phyloP scores from a whole-genome alignment of 23 tunicate genomes.

The Halocynthia roretzi region DNA sequence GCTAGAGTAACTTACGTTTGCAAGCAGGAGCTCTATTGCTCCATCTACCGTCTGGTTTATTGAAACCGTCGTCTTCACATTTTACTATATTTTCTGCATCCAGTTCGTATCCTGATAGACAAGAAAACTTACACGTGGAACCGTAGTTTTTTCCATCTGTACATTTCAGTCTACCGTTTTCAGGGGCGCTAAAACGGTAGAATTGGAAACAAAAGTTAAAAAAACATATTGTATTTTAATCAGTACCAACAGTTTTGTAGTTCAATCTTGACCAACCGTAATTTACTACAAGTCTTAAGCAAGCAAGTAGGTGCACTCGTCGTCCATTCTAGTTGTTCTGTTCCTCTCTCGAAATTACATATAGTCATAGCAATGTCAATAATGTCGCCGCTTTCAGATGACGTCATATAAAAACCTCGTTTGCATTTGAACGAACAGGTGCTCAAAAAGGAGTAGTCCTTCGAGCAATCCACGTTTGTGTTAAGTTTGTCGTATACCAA shows the following conservation, averaged over 20 bases:
- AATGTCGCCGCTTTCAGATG: constrained; percentile 1
- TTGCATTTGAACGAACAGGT: constrained; percentile 9
- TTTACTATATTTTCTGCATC: not conserved
- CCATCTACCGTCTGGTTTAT: constrained; percentile 1
- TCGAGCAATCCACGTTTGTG: not conserved
- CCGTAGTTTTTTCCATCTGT: not conserved
- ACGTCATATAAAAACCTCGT: constrained; percentile 9
- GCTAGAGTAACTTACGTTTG: constrained; percentile 1
- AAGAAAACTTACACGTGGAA: constrained; percentile 3
- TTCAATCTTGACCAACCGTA: not conserved
- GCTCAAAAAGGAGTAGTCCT: not conserved
- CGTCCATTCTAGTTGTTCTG: constrained; percentile 7
- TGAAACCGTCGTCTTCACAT: constrained; percentile 12
- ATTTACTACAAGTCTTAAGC: not conserved
- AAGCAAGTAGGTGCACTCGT: not conserved
- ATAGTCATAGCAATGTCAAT: not conserved
- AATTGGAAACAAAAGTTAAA: no score
- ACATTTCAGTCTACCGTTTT: constrained; percentile 3
- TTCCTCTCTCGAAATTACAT: not conserved
- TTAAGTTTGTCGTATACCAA: constrained; percentile 7
- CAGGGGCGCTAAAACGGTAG: constrained; percentile 1
- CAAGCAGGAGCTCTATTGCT: constrained; percentile 1
- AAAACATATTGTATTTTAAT: not conserved
- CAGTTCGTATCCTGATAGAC: constrained; percentile 3
- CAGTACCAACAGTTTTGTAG: not conserved